phyloP scores from a whole-genome alignment of 2,113 vertebrate genomes.

The Mobula birostris region DNA sequence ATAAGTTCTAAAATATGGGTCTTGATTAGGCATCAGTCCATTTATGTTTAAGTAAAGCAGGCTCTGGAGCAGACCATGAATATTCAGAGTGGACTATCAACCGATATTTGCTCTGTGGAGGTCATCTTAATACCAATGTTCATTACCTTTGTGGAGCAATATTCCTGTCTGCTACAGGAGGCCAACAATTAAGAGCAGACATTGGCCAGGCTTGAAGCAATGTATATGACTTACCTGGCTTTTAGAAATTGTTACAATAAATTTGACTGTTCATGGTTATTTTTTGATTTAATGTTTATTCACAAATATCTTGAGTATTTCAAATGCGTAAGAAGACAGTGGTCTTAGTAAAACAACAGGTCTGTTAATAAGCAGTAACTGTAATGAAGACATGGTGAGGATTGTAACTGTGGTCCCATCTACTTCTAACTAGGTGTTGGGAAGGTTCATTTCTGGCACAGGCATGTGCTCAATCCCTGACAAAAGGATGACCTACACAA shows the following conservation, averaged over 20 bases:
- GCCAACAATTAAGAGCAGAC: background rate
- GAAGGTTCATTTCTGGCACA: background rate
- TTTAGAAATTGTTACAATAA: background rate
- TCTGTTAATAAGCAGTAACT: too few species aligned
- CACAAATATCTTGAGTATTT: too few species aligned
- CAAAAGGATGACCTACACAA: background rate
- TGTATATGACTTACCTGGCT: background rate
- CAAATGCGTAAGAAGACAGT: too few species aligned
- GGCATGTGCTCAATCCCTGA: background rate
- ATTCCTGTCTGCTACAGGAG: background rate
- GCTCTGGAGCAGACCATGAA: background rate
- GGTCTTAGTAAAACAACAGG: too few species aligned
- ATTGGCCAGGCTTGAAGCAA: background rate
- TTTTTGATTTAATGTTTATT: too few species aligned
- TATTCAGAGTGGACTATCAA: background rate
- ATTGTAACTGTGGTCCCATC: background rate
- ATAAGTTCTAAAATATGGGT: too few species aligned
- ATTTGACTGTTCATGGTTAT: background rate
- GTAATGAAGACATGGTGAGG: background rate
- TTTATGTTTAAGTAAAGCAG: background rate
- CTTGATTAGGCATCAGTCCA: background rate
- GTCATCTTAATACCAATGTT: background rate
- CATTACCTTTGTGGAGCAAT: background rate
- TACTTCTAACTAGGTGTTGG: background rate
- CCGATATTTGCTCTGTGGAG: background rate